A percentile compares a stretch with the other conserved stretches of the same genome.
Conservation (phyloP, 2,797 vertebrate genomes). For the Amazonetta brasiliensis region DNA sequence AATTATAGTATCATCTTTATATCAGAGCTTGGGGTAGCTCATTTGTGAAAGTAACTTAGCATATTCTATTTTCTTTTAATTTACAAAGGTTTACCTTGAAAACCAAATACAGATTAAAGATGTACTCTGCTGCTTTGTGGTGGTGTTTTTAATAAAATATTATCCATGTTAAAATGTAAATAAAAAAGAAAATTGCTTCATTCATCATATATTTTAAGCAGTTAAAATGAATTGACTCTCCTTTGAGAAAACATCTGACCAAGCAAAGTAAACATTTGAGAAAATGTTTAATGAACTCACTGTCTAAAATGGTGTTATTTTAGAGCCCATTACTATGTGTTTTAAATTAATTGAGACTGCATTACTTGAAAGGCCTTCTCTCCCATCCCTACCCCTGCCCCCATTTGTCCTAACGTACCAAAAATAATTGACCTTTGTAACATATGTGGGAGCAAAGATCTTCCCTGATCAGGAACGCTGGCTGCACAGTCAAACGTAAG, state of each 20-base stretch:
- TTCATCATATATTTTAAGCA: constrained; percentile 73
- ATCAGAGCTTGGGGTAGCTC: not conserved
- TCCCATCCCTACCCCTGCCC: not conserved
- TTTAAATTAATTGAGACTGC: constrained; percentile 72
- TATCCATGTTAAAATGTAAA: constrained; percentile 76
- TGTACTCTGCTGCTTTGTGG: constrained; percentile 39
- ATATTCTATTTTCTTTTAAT: constrained; percentile 25
- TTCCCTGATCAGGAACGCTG: constrained; percentile 19
- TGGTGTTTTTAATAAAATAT: constrained; percentile 71
- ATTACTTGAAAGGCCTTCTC: constrained; percentile 28
- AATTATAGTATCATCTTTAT: not conserved
- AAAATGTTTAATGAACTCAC: constrained; percentile 79
- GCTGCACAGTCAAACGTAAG: not conserved
- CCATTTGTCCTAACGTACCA: constrained; percentile 19
- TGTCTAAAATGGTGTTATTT: constrained; percentile 77
- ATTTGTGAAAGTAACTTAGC: constrained; percentile 3
- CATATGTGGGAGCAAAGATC: constrained; percentile 21
- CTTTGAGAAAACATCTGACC: constrained; percentile 80
- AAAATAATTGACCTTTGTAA: constrained; percentile 62
- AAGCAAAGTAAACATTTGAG: constrained; percentile 77
- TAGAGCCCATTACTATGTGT: constrained; percentile 58
- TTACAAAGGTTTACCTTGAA: constrained; percentile 38
- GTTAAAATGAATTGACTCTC: constrained; percentile 77
- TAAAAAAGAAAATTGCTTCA: constrained; percentile 76
- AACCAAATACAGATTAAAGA: constrained; percentile 65